A percentile compares a stretch with the other conserved stretches of the same genome.
phyloP scores from a whole-genome alignment of 2,113 vertebrate species.

The Notothenia coriiceps region DNA sequence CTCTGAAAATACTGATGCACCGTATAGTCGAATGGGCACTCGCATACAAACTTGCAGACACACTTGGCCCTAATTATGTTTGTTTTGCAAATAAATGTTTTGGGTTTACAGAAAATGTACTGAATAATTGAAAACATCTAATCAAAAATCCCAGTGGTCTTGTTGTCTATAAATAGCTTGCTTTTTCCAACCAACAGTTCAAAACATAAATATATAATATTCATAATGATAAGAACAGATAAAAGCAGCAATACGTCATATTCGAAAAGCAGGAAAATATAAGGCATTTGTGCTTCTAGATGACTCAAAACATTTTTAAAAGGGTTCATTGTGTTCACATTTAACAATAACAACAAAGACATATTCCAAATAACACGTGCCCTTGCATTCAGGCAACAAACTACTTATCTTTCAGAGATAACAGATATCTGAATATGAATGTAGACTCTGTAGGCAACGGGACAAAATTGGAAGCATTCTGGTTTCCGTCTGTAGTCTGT shows the following conservation, averaged over 20 bases:
- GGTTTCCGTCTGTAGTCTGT: no score
- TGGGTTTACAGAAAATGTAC: not conserved
- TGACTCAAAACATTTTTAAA: not conserved
- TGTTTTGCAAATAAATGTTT: no score
- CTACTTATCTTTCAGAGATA: no score
- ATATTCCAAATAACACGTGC: not conserved
- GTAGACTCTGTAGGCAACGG: no score
- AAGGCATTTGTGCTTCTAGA: not conserved
- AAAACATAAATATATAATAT: not conserved
- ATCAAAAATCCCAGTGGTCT: not conserved
- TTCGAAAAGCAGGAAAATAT: not conserved
- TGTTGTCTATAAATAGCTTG: not conserved
- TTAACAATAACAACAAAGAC: not conserved
- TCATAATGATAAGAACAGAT: not conserved
- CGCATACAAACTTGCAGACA: not conserved
- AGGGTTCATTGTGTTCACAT: not conserved
- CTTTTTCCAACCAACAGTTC: not conserved
- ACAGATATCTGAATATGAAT: no score
- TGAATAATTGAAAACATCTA: not conserved
- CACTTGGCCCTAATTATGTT: not conserved
- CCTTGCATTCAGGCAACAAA: not conserved
- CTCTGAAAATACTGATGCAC: conserved; percentile 42
- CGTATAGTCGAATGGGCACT: not conserved
- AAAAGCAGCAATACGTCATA: not conserved
- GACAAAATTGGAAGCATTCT: no score